Percentiles rank a stretch among this genome's conserved stretches.
Conservation (phyloP, 2,797 vertebrate genomes). For the Xenops minutus region DNA sequence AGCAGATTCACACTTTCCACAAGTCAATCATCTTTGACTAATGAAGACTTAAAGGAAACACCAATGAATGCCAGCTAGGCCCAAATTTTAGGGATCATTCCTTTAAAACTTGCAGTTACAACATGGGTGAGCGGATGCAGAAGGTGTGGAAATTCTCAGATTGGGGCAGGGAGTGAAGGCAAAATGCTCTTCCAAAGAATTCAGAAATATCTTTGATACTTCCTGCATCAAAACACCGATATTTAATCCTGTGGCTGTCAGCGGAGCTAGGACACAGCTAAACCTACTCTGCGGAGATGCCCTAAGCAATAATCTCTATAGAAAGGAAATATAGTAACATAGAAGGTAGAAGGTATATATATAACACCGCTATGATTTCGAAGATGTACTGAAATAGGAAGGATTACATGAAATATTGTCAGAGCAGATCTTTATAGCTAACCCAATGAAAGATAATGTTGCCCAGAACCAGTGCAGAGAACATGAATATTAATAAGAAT, state of each 20-base stretch:
- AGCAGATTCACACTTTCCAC: neutral
- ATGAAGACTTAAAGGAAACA: neutral
- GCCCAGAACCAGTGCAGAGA: neutral
- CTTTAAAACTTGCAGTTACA: neutral
- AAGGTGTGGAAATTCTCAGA: neutral
- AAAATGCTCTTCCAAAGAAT: neutral
- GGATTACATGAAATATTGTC: neutral
- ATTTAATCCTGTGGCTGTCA: neutral
- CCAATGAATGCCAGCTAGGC: neutral
- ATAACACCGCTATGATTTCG: neutral
- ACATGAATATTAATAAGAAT: neutral
- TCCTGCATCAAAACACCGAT: neutral
- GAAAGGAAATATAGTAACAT: neutral
- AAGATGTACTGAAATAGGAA: neutral
- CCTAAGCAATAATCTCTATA: neutral
- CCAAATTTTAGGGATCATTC: neutral
- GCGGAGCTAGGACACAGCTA: neutral
- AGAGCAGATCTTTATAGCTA: neutral
- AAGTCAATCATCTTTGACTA: neutral
- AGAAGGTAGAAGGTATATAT: neutral
- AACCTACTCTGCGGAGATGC: neutral
- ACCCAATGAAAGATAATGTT: neutral
- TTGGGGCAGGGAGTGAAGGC: neutral
- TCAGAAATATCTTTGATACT: neutral
- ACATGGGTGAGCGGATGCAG: neutral